Conservation (phyloP, 2,797 vertebrate species). For the Sebastes goodei region DNA sequence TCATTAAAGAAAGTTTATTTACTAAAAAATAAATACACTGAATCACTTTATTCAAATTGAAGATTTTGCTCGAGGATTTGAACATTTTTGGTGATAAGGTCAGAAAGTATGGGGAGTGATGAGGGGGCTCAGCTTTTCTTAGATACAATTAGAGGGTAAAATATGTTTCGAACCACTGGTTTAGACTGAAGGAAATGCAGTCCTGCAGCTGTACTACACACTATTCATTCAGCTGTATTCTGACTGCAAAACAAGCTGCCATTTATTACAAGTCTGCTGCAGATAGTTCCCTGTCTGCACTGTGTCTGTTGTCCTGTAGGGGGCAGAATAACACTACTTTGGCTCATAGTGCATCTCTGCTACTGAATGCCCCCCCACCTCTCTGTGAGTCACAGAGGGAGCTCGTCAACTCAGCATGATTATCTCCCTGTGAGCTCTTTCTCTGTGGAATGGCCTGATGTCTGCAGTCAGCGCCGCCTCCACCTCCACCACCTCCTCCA, state of each 20-base stretch:
- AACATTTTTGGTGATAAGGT: no score
- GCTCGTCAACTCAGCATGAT: not conserved
- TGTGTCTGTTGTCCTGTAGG: constrained; percentile 33
- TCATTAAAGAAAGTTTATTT: no score
- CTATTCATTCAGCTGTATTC: not conserved
- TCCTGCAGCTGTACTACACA: not conserved
- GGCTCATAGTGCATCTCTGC: fast-evolving
- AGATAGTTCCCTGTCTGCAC: not conserved
- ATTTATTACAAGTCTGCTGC: not conserved
- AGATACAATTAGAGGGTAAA: no score
- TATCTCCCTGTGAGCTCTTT: constrained; percentile 10
- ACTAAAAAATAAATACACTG: no score
- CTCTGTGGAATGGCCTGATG: constrained; percentile 31
- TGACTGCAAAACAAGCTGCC: not conserved
- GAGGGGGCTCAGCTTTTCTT: no score
- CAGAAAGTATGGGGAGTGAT: no score
- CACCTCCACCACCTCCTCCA: not conserved
- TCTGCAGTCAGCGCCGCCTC: not conserved
- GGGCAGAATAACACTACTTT: constrained; percentile 41
- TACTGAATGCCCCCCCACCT: not conserved
- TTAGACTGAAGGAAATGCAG: not conserved
- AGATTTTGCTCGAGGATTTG: no score
- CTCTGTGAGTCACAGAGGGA: not conserved
- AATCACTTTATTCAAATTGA: no score
- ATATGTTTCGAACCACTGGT: no score